Evolutionary conservation across 2,888 invertebrate genomes (phyloP).

Genomic region (Trichopria drosophilae): DNA sequence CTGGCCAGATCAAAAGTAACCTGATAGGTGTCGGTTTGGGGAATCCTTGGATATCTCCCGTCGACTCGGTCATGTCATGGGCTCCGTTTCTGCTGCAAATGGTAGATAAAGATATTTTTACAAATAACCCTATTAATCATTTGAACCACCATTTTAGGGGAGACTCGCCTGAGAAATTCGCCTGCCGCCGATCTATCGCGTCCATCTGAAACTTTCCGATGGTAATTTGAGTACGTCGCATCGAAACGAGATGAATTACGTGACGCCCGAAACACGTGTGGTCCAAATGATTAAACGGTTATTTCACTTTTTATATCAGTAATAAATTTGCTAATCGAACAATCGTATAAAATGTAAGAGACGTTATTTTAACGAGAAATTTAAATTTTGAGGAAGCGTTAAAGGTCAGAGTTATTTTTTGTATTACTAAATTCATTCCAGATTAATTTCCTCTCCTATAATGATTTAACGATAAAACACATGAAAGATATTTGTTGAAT

Average conservation of each 20-base stretch:
- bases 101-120: constrained; percentile 31
- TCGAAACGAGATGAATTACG: too few species aligned
- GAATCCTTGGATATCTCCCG: constrained; percentile 47
- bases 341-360: background rate
- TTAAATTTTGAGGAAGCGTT: too few species aligned
- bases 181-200: constrained; percentile 15
- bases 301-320: background rate
- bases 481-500: too few species aligned
- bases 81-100: constrained; percentile 43
- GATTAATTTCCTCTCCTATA: too few species aligned
- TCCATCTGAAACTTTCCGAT: constrained; percentile 14
- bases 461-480: too few species aligned
- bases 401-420: too few species aligned
- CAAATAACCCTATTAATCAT: background rate
- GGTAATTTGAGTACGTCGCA: background rate
- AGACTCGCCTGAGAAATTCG: too few species aligned
- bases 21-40: constrained; percentile 46
- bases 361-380: too few species aligned
- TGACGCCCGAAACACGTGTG: too few species aligned
- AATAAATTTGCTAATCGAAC: background rate
- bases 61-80: constrained; percentile 44
- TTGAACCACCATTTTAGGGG: constrained; percentile 7
- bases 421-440: too few species aligned
- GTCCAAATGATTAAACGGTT: too few species aligned
- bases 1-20: constrained; percentile 40